A percentile compares a stretch with the other conserved stretches of the same genome.
Evolutionary conservation across 2,888 invertebrate genomes (phyloP).

Genomic region (Rhamnusium bicolor): DNA sequence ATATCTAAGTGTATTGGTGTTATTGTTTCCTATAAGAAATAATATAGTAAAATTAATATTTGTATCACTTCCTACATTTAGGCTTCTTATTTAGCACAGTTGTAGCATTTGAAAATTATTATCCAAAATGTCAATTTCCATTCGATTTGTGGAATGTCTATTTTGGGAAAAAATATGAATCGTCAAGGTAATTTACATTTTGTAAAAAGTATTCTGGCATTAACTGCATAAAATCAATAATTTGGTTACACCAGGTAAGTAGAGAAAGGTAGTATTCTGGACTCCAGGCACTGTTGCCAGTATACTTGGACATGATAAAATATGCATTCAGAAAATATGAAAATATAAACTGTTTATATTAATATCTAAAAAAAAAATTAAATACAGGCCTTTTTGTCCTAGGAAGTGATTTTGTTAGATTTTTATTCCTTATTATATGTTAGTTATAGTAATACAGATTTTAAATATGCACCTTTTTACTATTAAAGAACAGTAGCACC

Average conservation of each 20-base stretch:
- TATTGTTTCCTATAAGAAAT: constrained; percentile 33
- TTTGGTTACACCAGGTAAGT: too few relatives aligned
- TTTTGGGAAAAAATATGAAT: background rate
- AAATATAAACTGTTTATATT: background rate
- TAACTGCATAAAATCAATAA: too few relatives aligned
- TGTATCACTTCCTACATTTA: background rate
- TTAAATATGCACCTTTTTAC: constrained; percentile 12
- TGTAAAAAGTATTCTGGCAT: too few relatives aligned
- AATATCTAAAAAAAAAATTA: background rate
- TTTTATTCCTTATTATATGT: constrained; percentile 16
- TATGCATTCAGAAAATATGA: too few relatives aligned
- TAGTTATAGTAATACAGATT: constrained; percentile 22
- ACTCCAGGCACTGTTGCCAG: too few relatives aligned
- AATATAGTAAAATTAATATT: constrained; percentile 13
- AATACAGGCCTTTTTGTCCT: background rate
- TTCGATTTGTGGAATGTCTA: background rate
- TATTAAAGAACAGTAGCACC: constrained; percentile 36
- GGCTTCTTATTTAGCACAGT: background rate
- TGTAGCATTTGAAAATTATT: background rate
- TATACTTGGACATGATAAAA: too few relatives aligned
- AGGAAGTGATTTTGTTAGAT: constrained; percentile 23
- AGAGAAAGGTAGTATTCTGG: too few relatives aligned
- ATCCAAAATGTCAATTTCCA: background rate
- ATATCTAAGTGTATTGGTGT: constrained; percentile 32
- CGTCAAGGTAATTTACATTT: too few relatives aligned